Conservation (phyloP, 2,888 invertebrate genomes). For the Flabesymbios commensalis region DNA sequence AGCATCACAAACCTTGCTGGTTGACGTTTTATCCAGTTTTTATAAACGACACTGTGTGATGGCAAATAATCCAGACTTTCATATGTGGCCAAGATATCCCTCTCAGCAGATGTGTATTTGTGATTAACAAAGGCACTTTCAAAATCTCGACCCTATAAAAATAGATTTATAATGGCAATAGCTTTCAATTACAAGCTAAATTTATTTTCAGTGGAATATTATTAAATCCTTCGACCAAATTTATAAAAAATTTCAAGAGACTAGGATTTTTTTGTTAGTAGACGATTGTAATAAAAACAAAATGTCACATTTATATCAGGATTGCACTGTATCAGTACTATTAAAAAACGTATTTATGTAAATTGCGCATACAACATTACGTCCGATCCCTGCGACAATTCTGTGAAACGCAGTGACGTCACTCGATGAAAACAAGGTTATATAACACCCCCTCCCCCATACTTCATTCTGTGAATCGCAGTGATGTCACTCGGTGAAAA, state of each 20-base stretch:
- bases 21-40: slow-evolving; percentile 44
- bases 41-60: slow-evolving; percentile 46
- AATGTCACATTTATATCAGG: neutral
- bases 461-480: too few relatives aligned
- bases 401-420: too few relatives aligned
- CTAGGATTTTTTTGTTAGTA: neutral
- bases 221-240: too few relatives aligned
- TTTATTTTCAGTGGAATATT: too few relatives aligned
- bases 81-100: slow-evolving; percentile 44
- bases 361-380: too few relatives aligned
- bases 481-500: too few relatives aligned
- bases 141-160: slow-evolving; percentile 47
- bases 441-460: too few relatives aligned
- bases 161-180: neutral
- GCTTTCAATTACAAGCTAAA: neutral
- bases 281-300: neutral
- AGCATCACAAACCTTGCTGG: slow-evolving; percentile 31
- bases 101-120: slow-evolving; percentile 48
- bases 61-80: slow-evolving; percentile 52
- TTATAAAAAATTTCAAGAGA: neutral
- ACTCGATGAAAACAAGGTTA: too few relatives aligned
- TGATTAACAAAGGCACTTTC: slow-evolving; percentile 49
- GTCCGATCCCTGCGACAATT: too few relatives aligned
- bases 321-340: too few relatives aligned
- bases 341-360: too few relatives aligned